Conservation (phyloP, 2,888 invertebrate genomes). For the Eupithecia centaureata region DNA sequence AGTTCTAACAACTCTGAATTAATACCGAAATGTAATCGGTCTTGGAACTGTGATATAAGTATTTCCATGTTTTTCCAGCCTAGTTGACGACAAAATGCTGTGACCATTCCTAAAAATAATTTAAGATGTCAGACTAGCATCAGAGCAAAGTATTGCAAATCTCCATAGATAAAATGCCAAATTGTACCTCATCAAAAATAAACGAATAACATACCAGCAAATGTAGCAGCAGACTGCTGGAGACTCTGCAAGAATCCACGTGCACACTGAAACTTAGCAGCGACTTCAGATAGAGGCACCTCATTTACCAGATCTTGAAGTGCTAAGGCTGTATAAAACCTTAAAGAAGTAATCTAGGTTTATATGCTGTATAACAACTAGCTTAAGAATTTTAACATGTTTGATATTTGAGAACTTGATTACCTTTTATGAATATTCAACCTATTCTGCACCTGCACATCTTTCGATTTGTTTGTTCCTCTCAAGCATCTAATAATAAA, state of each 20-base stretch:
- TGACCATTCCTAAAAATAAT: slow-evolving; percentile 92
- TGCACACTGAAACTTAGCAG: slow-evolving; percentile 92
- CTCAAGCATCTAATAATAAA: slow-evolving; percentile 91
- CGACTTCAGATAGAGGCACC: slow-evolving; percentile 90
- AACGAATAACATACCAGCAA: slow-evolving; percentile 89
- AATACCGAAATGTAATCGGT: slow-evolving; percentile 96
- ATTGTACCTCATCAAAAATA: too few relatives aligned
- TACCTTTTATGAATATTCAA: slow-evolving; percentile 87
- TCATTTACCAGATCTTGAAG: slow-evolving; percentile 97
- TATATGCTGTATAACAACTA: background rate
- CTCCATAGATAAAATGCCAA: too few relatives aligned
- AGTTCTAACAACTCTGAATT: slow-evolving; percentile 96
- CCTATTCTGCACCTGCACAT: slow-evolving; percentile 77
- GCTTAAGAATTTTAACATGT: background rate
- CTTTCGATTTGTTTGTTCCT: slow-evolving; percentile 85
- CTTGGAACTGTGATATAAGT: slow-evolving; percentile 96
- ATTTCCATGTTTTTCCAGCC: slow-evolving; percentile 97
- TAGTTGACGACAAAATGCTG: slow-evolving; percentile 95
- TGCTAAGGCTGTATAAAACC: slow-evolving; percentile 95
- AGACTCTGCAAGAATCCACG: slow-evolving; percentile 96
- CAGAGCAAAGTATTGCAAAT: too few relatives aligned
- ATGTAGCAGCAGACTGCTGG: slow-evolving; percentile 97
- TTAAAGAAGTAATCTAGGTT: slow-evolving; percentile 51
- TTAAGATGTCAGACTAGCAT: background rate
- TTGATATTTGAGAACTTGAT: background rate